Evolutionary conservation across 2,888 invertebrate genomes (phyloP), one percentile per base, ranked within the genome.

Genomic region (Achlya flavicornis): DNA sequence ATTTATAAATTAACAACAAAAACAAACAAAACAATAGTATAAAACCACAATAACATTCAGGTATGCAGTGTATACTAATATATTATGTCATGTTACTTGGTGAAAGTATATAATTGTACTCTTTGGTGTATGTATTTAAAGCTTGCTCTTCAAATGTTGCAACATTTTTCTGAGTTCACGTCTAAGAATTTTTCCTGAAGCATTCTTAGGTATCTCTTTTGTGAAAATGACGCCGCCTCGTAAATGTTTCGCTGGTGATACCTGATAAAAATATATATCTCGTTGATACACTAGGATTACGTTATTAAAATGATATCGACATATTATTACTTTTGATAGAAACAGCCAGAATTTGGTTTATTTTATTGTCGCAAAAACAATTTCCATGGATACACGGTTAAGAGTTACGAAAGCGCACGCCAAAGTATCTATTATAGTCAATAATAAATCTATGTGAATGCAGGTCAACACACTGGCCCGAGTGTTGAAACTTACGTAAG

Each of bases 141-240:
- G 85, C 77, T 93, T 92, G 77, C 93, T 92, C 66, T 86, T 85
- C 68, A 82, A 81, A 57, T 76, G 81, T 68, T 86, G 84, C 63
- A 94, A 77, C 75, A 89, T 76, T 67, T 87, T 84, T 73, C 93
- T 92, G 60, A 96, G 83, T 74, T 94, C 90, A 64, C 96, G 94
- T 68, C 97, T 93, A 53, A 97, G 89, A 75, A 97, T 97, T 91
- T 97, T 97, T 6, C 97, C 97, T 43, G 96, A 96, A 0, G 96
- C 94, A 75, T 96, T 97, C 85, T 96, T 97, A 32, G 97, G 97
- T 80, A 97, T 96, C 71, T 95, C 95, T n/a, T 95, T 91, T 0
- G 97, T 85, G 83, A 97, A 97, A 69, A 94, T 88, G 2, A 97
- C 96, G 6, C 97, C 97, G 16, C 97, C 97, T 66, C 96, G 94